These are phyloP conservation scores for Zele albiditarsus DNA, from an alignment of 2,888 invertebrate species.

Conservation along the genomic window DNA sequence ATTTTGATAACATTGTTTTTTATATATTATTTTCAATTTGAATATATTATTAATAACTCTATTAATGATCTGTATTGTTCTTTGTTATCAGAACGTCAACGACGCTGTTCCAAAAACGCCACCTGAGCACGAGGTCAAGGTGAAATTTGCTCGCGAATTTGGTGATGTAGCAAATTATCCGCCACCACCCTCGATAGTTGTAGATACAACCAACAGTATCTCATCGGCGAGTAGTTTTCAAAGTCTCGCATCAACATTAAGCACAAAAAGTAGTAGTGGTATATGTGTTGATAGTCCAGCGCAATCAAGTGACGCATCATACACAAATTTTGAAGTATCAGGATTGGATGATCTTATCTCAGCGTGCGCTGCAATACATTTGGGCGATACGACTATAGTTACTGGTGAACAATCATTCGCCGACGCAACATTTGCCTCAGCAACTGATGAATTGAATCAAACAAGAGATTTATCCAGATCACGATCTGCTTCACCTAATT, in stretches of 20 bases:
- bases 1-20: not conserved
- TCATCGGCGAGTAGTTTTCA: constrained; percentile 67
- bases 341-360: constrained; percentile 64
- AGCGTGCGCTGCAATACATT: constrained; percentile 60
- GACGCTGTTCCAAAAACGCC: constrained; percentile 45
- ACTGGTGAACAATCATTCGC: constrained; percentile 55
- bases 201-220: constrained; percentile 52
- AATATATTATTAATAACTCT: constrained; percentile 11
- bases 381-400: constrained; percentile 48
- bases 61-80: constrained; percentile 14
- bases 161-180: constrained; percentile 54
- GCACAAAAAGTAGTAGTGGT: constrained; percentile 62
- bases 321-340: constrained; percentile 58
- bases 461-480: constrained; percentile 8
- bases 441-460: constrained; percentile 51
- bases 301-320: constrained; percentile 53
- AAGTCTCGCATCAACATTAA: constrained; percentile 62
- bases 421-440: constrained; percentile 64
- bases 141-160: constrained; percentile 65
- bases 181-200: not conserved
- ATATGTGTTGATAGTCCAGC: constrained; percentile 55
- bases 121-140: constrained; percentile 64
- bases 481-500: not conserved
- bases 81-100: constrained; percentile 48
- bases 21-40: not conserved